Percentiles rank a stretch among this genome's conserved stretches.
Evolutionary conservation across 2,888 invertebrate species (phyloP).

Genomic region (Uloborus plumipes): DNA sequence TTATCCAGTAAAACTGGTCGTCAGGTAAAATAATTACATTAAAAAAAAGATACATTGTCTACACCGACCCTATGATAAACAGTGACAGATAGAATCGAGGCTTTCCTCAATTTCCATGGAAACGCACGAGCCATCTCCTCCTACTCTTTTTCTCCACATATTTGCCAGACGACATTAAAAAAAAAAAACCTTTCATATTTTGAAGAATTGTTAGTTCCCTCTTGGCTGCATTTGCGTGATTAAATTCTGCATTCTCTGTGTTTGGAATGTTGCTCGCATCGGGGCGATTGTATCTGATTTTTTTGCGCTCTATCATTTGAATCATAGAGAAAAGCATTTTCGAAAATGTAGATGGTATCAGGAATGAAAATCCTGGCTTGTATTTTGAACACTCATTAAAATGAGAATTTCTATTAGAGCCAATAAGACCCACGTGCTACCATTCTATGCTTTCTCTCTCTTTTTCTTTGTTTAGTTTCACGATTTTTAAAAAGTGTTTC

Average conservation of each 20-base stretch:
- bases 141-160: conserved; percentile 10
- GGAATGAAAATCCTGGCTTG: not conserved
- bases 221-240: conserved; percentile 45
- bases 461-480: not conserved
- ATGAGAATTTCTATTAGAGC: not conserved
- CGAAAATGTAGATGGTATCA: conserved; percentile 41
- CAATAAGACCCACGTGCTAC: conserved; percentile 2
- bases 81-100: conserved; percentile 38
- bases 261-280: not conserved
- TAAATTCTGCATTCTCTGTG: conserved; percentile 38
- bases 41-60: not conserved
- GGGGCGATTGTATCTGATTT: conserved; percentile 38
- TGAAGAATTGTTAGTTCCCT: conserved; percentile 8
- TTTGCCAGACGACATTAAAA: too few relatives aligned
- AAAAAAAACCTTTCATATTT: conserved; percentile 3
- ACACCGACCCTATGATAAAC: conserved; percentile 9
- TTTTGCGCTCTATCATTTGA: not conserved
- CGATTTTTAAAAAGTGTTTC: too few relatives aligned
- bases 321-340: conserved; percentile 27
- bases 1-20: too few relatives aligned
- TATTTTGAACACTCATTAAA: not conserved
- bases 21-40: not conserved
- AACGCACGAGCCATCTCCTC: conserved; percentile 34
- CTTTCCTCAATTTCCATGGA: conserved; percentile 24
- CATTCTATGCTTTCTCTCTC: not conserved